A percentile compares a stretch with the other conserved stretches of the same genome.
Conservation (phyloP, 2,888 invertebrate species). For the Trissoscelio sp. region DNA sequence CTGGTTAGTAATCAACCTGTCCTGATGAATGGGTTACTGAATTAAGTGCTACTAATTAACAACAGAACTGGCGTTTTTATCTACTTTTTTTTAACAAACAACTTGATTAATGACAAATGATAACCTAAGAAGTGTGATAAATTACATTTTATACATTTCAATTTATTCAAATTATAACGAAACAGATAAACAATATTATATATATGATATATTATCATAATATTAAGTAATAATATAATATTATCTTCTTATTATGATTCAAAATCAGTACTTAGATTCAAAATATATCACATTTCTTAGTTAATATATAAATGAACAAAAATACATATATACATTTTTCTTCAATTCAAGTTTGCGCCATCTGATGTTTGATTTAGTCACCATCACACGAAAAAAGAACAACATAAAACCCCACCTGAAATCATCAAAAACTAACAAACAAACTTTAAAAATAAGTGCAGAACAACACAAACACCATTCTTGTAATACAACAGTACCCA, state of each 20-base stretch:
- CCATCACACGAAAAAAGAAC: constrained; percentile 7
- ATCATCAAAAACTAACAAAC: not conserved
- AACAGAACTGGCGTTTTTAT: constrained; percentile 31
- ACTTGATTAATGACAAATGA: not conserved
- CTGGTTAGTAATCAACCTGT: constrained; percentile 26
- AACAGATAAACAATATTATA: too few relatives aligned
- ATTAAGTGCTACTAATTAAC: constrained; percentile 22
- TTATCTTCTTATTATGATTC: too few relatives aligned
- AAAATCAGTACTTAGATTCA: too few relatives aligned
- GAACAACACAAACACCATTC: constrained; percentile 20
- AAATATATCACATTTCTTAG: too few relatives aligned
- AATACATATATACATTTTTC: not conserved
- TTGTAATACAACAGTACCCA: constrained; percentile 3
- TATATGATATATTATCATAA: too few relatives aligned
- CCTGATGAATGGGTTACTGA: constrained; percentile 30
- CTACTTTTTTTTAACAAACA: not conserved
- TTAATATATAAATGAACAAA: too few relatives aligned
- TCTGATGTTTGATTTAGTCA: constrained; percentile 1
- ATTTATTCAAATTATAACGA: too few relatives aligned
- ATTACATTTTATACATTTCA: too few relatives aligned
- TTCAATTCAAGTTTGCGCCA: not conserved
- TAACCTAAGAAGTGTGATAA: too few relatives aligned
- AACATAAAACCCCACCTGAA: not conserved
- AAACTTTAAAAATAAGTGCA: not conserved
- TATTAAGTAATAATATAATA: too few relatives aligned